phyloP scores from a whole-genome alignment of 2,888 invertebrate genomes.

The Meganola albula region DNA sequence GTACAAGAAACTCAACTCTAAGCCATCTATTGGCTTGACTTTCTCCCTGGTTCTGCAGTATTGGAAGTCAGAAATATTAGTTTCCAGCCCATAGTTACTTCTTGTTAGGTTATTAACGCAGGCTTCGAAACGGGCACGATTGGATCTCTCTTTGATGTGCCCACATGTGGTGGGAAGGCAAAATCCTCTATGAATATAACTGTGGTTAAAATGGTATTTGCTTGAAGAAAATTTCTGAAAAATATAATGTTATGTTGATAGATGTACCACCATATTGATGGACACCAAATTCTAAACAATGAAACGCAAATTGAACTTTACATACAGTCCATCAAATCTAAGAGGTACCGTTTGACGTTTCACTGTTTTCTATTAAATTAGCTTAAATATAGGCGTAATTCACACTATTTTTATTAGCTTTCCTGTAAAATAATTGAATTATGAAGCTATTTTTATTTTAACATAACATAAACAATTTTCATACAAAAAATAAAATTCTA shows the following conservation, averaged over 20 bases:
- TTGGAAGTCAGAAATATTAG: slow-evolving; percentile 31
- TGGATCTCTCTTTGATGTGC: slow-evolving; percentile 15
- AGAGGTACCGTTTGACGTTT: too few species aligned
- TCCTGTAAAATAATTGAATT: too few species aligned
- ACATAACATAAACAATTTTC: too few species aligned
- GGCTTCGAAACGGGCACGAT: slow-evolving; percentile 30
- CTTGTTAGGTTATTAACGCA: slow-evolving; percentile 35
- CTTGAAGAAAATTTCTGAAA: slow-evolving; percentile 39
- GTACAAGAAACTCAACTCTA: slow-evolving; percentile 28
- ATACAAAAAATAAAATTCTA: too few species aligned
- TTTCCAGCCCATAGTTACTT: slow-evolving; percentile 27
- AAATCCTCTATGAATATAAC: slow-evolving; percentile 46
- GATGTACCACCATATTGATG: too few species aligned
- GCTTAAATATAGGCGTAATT: too few species aligned
- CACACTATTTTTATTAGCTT: too few species aligned
- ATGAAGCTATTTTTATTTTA: too few species aligned
- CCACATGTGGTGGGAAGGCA: slow-evolving; percentile 40
- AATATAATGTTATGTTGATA: not conserved
- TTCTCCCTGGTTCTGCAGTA: slow-evolving; percentile 28
- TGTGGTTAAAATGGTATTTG: slow-evolving; percentile 44
- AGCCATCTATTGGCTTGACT: slow-evolving; percentile 12
- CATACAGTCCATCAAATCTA: too few species aligned
- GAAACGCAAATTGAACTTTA: too few species aligned
- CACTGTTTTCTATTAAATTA: too few species aligned
- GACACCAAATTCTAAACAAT: too few species aligned